Conservation (phyloP, 1,140 invertebrate species). For the Druon quercuslanigerum region DNA sequence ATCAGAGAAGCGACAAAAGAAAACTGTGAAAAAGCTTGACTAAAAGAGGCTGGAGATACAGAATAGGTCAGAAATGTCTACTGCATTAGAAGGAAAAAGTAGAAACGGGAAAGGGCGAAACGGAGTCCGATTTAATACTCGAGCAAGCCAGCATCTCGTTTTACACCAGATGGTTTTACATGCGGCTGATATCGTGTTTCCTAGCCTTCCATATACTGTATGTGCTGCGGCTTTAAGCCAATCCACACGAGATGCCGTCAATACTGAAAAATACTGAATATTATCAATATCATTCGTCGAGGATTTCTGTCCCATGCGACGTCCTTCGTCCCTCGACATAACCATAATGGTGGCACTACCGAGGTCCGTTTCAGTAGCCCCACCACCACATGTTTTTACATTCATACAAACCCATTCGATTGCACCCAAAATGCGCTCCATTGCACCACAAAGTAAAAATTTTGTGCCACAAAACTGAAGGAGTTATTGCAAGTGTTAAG, state of each 20-base stretch:
- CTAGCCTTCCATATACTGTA: constrained; percentile 46
- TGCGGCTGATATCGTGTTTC: constrained; percentile 72
- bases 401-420: too few species aligned
- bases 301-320: constrained; percentile 28
- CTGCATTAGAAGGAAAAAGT: constrained; percentile 46
- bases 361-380: too few species aligned
- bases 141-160: constrained; percentile 71
- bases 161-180: constrained; percentile 75
- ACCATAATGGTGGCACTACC: too few species aligned
- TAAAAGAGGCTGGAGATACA: constrained; percentile 36
- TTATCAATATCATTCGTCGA: constrained; percentile 61
- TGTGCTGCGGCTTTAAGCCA: constrained; percentile 37
- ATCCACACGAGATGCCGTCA: constrained; percentile 55
- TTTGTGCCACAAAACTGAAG: too few species aligned
- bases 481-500: too few species aligned
- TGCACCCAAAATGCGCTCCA: too few species aligned
- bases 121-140: constrained; percentile 72
- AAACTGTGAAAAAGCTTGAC: constrained; percentile 37
- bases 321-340: too few species aligned
- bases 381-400: too few species aligned
- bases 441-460: too few species aligned
- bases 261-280: constrained; percentile 44
- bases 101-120: constrained; percentile 45
- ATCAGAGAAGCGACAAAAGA: constrained; percentile 37
- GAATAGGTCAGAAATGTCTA: background rate